Evolutionary conservation across 1,140 invertebrate genomes (phyloP), one percentile per base, ranked within the genome.

Genomic region (Mesaphorura yosii): DNA sequence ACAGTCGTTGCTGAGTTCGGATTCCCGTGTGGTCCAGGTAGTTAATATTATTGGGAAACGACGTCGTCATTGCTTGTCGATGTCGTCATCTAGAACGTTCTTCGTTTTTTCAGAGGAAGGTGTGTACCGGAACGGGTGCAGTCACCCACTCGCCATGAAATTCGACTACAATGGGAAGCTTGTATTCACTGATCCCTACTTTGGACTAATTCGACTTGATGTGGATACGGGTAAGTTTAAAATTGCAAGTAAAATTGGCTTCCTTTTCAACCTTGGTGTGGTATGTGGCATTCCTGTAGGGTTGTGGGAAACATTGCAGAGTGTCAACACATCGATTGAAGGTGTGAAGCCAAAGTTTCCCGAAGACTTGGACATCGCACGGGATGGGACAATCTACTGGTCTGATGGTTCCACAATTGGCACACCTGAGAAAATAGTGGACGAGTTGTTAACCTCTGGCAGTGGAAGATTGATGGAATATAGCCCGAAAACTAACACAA

Each of bases 341-440:
- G 80, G 78, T 17, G 72, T 70, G 60, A 58, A 60, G 44, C 74
- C 80, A 2, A 75, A 67, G 56, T 1, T 81, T 2, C 72, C 76
- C 44, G 71, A 72, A 57, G 68, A 69, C 56, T 59, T 89, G 46
- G 78, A 78, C 48, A 65, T 88, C 28, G 78, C 77, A 15, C 72
- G 72, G 22, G 82, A 84, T 73, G 84, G 84, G 5, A 78, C 81
- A 58, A 68, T 89, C 19, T 89, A 86, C 66, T 86, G 84, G 78
- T 79, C 82, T 1, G 82, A 84, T 65, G 68, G 67, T 15, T 68
- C 66, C 45, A 58, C 53, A 2, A 66, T 64, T 49, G 73, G 70
- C 68, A 57, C 61, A 15, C 40, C 72, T 14, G 54, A 69, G 37
- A 60, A 66, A 38, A 65, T 70, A 34, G 53, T 66, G 20, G 69